Conservation (phyloP, 2,888 invertebrate genomes). For the Lucinisca nassula region DNA sequence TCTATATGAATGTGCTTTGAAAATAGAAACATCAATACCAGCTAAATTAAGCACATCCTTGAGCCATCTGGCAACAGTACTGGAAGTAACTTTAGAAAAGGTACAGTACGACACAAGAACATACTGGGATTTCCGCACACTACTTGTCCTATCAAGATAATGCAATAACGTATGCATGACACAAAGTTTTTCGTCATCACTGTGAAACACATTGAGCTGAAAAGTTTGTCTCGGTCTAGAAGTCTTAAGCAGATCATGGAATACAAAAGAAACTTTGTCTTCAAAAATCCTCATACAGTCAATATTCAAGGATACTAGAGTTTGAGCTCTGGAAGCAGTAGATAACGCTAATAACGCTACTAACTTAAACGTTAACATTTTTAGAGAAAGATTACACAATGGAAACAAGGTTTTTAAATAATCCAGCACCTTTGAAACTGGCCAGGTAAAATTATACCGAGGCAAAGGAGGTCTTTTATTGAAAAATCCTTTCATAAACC, state of each 20-base stretch:
- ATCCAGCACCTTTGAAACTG: conserved; percentile 38
- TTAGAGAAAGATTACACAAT: neutral
- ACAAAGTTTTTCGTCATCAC: conserved; percentile 12
- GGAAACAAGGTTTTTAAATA: neutral
- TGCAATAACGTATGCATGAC: neutral
- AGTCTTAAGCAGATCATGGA: neutral
- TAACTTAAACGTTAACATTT: conserved; percentile 34
- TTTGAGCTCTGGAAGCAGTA: conserved; percentile 34
- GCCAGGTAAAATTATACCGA: conserved; percentile 29
- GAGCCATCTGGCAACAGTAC: conserved; percentile 36
- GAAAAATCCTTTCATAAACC: conserved; percentile 52
- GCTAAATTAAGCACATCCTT: neutral
- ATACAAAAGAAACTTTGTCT: neutral
- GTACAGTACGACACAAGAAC: conserved; percentile 7
- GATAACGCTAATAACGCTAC: conserved; percentile 22
- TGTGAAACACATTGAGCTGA: neutral
- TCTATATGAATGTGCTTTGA: conserved; percentile 34
- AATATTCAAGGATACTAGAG: conserved; percentile 6
- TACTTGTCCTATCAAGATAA: conserved; percentile 1
- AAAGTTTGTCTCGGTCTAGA: neutral
- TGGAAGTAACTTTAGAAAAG: conserved; percentile 10
- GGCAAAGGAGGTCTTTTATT: conserved; percentile 18
- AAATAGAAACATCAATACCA: conserved; percentile 10
- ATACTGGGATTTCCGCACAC: conserved; percentile 21
- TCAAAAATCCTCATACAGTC: conserved; percentile 4